These are phyloP conservation scores for Acrobasis suavella DNA, from an alignment of 2,888 invertebrate genomes.

Conservation along the genomic window DNA sequence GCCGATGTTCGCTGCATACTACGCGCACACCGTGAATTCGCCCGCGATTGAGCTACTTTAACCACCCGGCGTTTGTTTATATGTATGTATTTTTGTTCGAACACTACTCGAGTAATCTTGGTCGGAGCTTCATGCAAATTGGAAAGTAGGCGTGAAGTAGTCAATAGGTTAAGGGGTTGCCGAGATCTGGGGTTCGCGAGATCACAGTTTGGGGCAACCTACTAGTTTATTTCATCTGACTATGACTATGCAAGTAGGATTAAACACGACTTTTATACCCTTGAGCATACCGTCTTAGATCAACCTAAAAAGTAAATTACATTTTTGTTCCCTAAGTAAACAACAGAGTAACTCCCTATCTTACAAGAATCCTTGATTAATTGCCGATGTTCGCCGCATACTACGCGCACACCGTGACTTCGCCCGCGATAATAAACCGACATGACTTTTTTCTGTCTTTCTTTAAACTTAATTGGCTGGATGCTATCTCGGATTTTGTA, in stretches of 20 bases:
- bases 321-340: conserved; percentile 7
- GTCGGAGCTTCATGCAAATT: no score
- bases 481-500: conserved; percentile 23
- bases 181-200: no score
- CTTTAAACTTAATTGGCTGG: conserved; percentile 24
- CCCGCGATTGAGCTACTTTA: no score
- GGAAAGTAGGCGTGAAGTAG: no score
- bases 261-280: not conserved
- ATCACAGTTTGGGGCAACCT: no score
- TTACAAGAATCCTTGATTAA: conserved; percentile 35
- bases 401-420: conserved; percentile 35
- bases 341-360: conserved; percentile 8
- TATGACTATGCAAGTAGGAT: not conserved
- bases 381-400: conserved; percentile 37
- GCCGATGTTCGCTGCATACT: no score
- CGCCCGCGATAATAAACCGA: conserved; percentile 16
- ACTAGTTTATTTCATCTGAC: no score
- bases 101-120: no score
- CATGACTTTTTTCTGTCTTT: conserved; percentile 22
- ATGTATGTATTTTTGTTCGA: no score
- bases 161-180: no score
- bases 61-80: no score
- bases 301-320: conserved; percentile 7
- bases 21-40: no score
- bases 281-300: not conserved